Evolutionary conservation across 2,113 vertebrate genomes (phyloP).

Genomic region (Calonectris borealis): DNA sequence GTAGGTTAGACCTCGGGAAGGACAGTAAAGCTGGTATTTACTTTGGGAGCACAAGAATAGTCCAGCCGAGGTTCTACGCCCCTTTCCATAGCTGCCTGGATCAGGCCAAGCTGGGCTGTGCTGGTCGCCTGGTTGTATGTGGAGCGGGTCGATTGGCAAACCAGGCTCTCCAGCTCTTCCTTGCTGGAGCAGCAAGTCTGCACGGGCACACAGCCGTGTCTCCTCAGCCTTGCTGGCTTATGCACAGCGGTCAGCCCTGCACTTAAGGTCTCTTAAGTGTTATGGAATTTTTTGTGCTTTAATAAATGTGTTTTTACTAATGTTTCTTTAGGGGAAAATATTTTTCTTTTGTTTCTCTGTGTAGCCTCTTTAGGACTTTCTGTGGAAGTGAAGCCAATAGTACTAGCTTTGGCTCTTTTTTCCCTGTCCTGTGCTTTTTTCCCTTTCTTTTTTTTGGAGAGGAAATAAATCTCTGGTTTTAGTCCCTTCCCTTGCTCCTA

Average conservation of each 20-base stretch:
- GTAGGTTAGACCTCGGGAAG: neutral
- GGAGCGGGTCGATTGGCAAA: neutral
- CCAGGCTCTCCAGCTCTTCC: neutral
- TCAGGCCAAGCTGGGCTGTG: neutral
- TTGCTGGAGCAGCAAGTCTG: neutral
- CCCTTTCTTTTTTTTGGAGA: neutral
- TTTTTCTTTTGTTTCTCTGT: conserved; percentile 47
- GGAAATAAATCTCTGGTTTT: conserved; percentile 24
- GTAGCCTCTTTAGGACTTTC: conserved; percentile 38
- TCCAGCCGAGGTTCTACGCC: neutral
- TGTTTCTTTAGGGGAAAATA: conserved; percentile 51
- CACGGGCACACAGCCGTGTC: accelerated
- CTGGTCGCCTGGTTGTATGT: neutral
- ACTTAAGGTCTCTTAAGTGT: neutral
- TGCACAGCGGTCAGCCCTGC: neutral
- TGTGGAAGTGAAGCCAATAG: conserved; percentile 26
- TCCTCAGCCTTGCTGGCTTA: neutral
- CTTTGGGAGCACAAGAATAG: neutral
- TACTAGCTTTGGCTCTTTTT: neutral
- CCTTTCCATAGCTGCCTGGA: neutral
- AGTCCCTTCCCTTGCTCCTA: conserved; percentile 42
- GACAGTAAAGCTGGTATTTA: neutral
- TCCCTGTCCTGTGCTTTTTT: neutral
- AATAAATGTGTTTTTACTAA: conserved; percentile 32
- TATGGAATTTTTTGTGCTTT: conserved; percentile 3